phyloP scores from a whole-genome alignment of 2,888 invertebrate genomes.

The Keiferia lycopersicella region DNA sequence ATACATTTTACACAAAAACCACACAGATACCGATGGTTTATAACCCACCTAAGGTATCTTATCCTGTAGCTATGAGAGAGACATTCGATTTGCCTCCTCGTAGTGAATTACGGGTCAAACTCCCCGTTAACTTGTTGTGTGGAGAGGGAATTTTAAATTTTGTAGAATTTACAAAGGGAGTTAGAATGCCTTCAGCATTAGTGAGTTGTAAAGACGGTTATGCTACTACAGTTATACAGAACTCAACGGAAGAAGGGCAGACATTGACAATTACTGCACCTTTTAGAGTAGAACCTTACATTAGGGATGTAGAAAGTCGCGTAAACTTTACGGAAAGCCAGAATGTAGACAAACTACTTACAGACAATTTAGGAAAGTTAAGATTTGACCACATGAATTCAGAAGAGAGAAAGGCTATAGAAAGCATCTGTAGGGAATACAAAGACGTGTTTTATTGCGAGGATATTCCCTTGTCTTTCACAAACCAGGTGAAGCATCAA shows the following conservation, averaged over 20 bases:
- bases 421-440: conserved; percentile 22
- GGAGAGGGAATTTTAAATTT: conserved; percentile 19
- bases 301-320: no score
- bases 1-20: not conserved
- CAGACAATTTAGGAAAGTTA: not conserved
- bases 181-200: conserved; percentile 35
- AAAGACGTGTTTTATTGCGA: conserved; percentile 9
- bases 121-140: conserved; percentile 24
- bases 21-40: not conserved
- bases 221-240: conserved; percentile 33
- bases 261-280: conserved; percentile 22
- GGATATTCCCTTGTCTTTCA: conserved; percentile 22
- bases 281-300: conserved; percentile 16
- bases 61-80: not conserved
- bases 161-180: conserved; percentile 29
- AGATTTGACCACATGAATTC: conserved; percentile 34
- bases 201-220: conserved; percentile 28
- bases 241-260: conserved; percentile 20
- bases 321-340: no score
- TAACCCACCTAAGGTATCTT: no score
- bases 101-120: not conserved
- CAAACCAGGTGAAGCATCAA: conserved; percentile 41
- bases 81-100: not conserved
- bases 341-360: not conserved
- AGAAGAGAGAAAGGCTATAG: conserved; percentile 29